phyloP scores from a whole-genome alignment of 2,797 vertebrate species.

The Gephyroberyx darwinii region DNA sequence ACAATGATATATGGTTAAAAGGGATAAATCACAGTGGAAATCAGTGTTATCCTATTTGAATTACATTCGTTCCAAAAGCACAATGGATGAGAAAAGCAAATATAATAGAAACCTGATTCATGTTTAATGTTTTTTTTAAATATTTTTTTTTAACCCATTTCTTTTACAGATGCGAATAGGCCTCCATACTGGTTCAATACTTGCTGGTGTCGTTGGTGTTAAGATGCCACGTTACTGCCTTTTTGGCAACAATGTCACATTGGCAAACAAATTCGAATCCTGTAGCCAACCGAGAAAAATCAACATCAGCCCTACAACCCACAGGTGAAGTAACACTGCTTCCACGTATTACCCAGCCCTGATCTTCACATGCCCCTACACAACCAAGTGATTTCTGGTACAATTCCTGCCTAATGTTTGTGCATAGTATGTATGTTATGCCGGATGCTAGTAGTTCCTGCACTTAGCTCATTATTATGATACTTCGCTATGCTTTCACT shows the following conservation, averaged over 20 bases:
- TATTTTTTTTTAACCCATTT: not conserved
- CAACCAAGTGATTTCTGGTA: not conserved
- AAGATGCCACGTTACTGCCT: slow-evolving; percentile 99
- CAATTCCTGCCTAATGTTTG: not conserved
- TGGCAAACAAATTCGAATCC: slow-evolving; percentile 99
- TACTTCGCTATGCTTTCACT: not conserved
- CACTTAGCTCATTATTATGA: not conserved
- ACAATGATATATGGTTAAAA: no score
- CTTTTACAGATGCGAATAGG: slow-evolving; percentile 94
- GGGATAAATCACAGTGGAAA: no score
- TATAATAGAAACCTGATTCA: not conserved
- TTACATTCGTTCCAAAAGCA: not conserved
- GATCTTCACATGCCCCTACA: not conserved
- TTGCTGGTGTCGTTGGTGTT: slow-evolving; percentile 97
- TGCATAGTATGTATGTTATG: no score
- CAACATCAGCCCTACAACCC: slow-evolving; percentile 96
- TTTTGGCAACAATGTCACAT: slow-evolving; percentile 97
- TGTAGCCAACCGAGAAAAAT: slow-evolving; percentile 93
- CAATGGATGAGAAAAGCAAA: not conserved
- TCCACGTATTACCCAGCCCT: not conserved
- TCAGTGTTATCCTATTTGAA: no score
- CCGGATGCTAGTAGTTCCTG: no score
- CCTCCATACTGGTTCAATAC: slow-evolving; percentile 94
- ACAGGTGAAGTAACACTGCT: slow-evolving; percentile 83
- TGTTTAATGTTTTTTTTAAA: not conserved